phyloP scores from a whole-genome alignment of 2,888 invertebrate species.

The Junonia oenone region DNA sequence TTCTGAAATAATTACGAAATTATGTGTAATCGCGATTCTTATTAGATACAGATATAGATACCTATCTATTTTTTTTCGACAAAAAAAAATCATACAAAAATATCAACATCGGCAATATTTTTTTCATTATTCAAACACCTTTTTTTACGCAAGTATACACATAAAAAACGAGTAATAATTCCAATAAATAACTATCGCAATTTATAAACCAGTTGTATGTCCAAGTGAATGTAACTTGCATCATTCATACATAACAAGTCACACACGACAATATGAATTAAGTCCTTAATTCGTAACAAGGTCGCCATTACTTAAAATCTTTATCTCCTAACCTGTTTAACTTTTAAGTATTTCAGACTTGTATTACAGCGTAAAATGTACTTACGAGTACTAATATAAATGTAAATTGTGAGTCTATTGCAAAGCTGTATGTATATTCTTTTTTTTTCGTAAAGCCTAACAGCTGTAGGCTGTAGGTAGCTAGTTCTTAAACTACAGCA shows the following conservation, averaged over 20 bases:
- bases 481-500: no score
- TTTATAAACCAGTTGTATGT: not conserved
- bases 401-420: not conserved
- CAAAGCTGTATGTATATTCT: not conserved
- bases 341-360: not conserved
- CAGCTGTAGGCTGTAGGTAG: no score
- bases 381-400: not conserved
- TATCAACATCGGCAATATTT: not conserved
- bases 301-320: slow-evolving; percentile 5
- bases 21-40: no score
- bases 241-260: not conserved
- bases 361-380: not conserved
- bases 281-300: slow-evolving; percentile 11
- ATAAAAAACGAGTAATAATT: not conserved
- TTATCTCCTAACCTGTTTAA: slow-evolving; percentile 8
- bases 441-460: no score
- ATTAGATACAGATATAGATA: no score
- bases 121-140: not conserved
- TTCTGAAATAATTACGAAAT: no score
- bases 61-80: no score
- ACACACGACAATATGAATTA: not conserved
- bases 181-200: not conserved
- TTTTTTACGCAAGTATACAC: not conserved
- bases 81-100: not conserved
- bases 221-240: not conserved